Conservation (phyloP, 2,797 vertebrate genomes). For the Acestrorhynchus altus region DNA sequence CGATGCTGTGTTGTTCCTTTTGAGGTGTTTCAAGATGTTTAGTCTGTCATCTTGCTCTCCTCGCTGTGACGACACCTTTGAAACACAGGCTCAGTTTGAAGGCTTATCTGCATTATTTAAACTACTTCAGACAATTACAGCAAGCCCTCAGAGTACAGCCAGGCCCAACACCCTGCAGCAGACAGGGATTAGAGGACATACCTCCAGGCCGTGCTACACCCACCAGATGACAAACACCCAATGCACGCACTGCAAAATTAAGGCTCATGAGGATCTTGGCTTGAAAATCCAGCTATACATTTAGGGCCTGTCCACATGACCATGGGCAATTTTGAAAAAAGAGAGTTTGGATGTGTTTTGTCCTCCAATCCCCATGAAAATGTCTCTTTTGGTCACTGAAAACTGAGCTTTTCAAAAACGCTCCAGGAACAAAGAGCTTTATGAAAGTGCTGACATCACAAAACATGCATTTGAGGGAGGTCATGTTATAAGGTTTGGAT, state of each 20-base stretch:
- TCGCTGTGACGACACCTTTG: constrained; percentile 67
- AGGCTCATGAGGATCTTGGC: not conserved
- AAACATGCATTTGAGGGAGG: no score
- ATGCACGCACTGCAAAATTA: not conserved
- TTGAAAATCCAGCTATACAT: not conserved
- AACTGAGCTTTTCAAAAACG: no score
- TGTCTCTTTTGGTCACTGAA: no score
- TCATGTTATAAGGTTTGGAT: no score
- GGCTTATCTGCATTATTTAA: constrained; percentile 78
- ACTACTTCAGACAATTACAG: constrained; percentile 79
- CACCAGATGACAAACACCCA: constrained; percentile 28
- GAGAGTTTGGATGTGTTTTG: no score
- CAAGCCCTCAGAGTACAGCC: constrained; percentile 67
- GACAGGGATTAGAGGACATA: constrained; percentile 59
- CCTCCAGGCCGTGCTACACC: constrained; percentile 47
- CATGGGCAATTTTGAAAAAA: no score
- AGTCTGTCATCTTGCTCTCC: constrained; percentile 35
- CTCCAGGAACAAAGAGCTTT: no score
- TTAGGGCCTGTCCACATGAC: no score
- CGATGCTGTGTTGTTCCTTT: not conserved
- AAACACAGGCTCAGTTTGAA: constrained; percentile 73
- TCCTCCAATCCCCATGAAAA: no score
- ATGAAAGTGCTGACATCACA: no score
- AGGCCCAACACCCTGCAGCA: constrained; percentile 60
- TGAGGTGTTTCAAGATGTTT: not conserved